phyloP scores from a whole-genome alignment of 2,113 vertebrate species.

The Rhizomys pruinosus region DNA sequence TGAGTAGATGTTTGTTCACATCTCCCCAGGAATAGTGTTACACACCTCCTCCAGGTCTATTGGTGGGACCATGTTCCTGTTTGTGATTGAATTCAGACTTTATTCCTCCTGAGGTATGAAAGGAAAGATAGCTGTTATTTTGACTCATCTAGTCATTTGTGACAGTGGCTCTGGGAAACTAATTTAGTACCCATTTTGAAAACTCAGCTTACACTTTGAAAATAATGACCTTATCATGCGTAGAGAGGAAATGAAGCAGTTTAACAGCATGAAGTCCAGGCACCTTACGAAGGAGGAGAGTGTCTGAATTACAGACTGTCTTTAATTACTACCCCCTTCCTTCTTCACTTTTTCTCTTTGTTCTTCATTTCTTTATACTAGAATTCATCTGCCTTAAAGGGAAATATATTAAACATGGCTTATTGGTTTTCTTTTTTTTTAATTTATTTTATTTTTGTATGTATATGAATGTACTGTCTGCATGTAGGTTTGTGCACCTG shows the following conservation, averaged over 20 bases:
- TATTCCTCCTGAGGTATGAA: background rate
- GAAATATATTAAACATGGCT: background rate
- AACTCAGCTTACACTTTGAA: background rate
- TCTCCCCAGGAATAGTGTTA: too few species aligned
- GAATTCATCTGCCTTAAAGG: background rate
- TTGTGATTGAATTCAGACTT: background rate
- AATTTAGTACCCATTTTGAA: background rate
- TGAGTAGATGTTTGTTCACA: too few species aligned
- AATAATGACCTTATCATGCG: background rate
- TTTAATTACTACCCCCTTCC: background rate
- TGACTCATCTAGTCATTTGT: conserved; percentile 5
- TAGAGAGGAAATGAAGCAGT: background rate
- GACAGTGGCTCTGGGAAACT: background rate
- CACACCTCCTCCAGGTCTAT: background rate
- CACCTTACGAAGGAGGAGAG: background rate
- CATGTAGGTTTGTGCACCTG: too few species aligned
- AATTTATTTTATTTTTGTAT: too few species aligned
- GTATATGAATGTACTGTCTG: too few species aligned
- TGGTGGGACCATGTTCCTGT: background rate
- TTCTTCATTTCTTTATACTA: background rate
- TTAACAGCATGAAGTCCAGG: conserved; percentile 30
- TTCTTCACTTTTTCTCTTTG: too few species aligned
- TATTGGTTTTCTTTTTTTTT: too few species aligned
- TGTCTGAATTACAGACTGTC: background rate
- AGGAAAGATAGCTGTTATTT: background rate